Conservation (phyloP, 2,888 invertebrate genomes). For the Synanthedon andrenaeformis region DNA sequence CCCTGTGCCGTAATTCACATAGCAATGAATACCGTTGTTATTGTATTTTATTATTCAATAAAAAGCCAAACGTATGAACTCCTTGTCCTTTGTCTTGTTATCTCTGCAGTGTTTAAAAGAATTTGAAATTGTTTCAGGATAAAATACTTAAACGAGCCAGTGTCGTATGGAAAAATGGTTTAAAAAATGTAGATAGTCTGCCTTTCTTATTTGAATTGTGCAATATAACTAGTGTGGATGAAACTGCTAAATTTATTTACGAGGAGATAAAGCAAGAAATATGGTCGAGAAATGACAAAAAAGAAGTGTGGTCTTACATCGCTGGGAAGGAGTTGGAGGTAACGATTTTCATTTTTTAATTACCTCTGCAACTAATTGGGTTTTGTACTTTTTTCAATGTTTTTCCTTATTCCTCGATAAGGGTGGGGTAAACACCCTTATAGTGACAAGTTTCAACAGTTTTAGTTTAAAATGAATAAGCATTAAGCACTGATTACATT, state of each 20-base stretch:
- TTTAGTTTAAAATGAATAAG: too few relatives aligned
- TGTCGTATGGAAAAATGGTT: constrained; percentile 72
- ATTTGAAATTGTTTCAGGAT: constrained; percentile 28
- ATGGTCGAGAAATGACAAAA: constrained; percentile 38
- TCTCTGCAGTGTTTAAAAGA: too few relatives aligned
- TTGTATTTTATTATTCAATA: too few relatives aligned
- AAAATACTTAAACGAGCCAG: constrained; percentile 67
- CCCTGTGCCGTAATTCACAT: too few relatives aligned
- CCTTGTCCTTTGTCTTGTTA: too few relatives aligned
- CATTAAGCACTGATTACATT: too few relatives aligned
- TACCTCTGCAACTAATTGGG: not conserved
- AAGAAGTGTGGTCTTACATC: constrained; percentile 53
- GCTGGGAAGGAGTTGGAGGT: constrained; percentile 56
- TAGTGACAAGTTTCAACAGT: too few relatives aligned
- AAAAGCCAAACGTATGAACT: too few relatives aligned
- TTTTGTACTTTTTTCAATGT: too few relatives aligned
- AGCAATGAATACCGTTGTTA: too few relatives aligned
- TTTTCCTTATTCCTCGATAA: too few relatives aligned
- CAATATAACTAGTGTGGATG: constrained; percentile 68
- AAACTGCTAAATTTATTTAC: constrained; percentile 68
- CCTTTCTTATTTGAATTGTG: constrained; percentile 72
- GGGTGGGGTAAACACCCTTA: too few relatives aligned
- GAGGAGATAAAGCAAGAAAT: constrained; percentile 43
- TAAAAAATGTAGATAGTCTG: constrained; percentile 66
- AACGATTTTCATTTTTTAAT: constrained; percentile 7